Evolutionary conservation across 2,113 vertebrate species (phyloP).

Genomic region (Onychostruthus taczanowskii): DNA sequence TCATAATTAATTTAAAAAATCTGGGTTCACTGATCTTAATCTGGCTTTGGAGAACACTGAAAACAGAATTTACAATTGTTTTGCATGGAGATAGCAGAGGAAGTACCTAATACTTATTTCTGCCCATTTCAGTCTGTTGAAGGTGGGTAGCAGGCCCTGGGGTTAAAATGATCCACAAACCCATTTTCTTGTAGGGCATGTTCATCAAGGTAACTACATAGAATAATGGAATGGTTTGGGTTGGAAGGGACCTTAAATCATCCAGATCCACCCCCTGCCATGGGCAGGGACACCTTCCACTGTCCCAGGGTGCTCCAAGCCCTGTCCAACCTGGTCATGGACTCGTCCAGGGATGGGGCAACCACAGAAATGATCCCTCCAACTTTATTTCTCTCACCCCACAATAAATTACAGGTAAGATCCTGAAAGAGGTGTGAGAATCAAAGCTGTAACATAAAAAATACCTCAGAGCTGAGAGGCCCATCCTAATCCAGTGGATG

Average conservation of each 20-base stretch:
- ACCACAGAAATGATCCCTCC: background rate
- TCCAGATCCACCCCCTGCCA: background rate
- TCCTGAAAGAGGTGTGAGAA: background rate
- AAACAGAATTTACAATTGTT: background rate
- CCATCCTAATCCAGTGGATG: no score
- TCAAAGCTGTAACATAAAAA: background rate
- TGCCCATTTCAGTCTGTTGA: background rate
- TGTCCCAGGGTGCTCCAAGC: background rate
- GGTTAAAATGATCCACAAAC: background rate
- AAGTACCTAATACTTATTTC: background rate
- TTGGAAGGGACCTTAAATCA: background rate
- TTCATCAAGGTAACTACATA: background rate
- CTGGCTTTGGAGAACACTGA: background rate
- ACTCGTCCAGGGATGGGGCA: background rate
- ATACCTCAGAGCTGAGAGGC: background rate
- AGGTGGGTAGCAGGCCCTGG: background rate
- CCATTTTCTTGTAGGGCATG: background rate
- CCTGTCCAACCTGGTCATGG: background rate
- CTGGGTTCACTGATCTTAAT: background rate
- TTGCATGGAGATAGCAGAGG: background rate
- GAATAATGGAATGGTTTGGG: background rate
- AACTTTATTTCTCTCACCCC: background rate
- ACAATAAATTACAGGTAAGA: background rate
- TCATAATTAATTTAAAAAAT: background rate
- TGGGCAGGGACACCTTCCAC: background rate